Conservation (phyloP, 2,113 vertebrate genomes). For the Ellobius talpinus region DNA sequence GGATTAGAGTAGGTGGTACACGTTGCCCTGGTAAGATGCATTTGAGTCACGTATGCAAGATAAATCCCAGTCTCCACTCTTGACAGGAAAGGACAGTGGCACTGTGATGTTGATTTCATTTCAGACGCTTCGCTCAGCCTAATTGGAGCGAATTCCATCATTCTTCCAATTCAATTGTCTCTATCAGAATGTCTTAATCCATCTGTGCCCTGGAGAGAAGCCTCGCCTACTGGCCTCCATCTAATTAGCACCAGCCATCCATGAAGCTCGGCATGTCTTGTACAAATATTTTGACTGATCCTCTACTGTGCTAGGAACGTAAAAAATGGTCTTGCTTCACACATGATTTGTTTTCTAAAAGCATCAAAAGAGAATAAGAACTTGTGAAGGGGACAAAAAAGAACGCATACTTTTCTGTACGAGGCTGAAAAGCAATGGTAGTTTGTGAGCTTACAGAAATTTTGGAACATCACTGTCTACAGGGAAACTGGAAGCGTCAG, state of each 20-base stretch:
- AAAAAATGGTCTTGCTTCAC: slow-evolving; percentile 72
- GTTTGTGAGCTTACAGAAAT: neutral
- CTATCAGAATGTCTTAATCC: slow-evolving; percentile 64
- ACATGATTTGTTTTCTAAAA: slow-evolving; percentile 67
- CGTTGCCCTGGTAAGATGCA: neutral
- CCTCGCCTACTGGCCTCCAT: slow-evolving; percentile 12
- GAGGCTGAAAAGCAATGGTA: neutral
- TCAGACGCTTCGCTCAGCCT: slow-evolving; percentile 49
- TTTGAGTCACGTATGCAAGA: slow-evolving; percentile 14
- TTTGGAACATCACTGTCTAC: neutral
- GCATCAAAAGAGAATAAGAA: slow-evolving; percentile 55
- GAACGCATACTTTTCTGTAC: neutral
- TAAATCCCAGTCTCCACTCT: neutral
- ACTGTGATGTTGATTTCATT: slow-evolving; percentile 53
- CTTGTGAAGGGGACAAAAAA: slow-evolving; percentile 38
- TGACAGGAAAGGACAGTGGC: slow-evolving; percentile 19
- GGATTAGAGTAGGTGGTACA: neutral
- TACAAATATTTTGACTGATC: slow-evolving; percentile 72
- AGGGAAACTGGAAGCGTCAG: neutral
- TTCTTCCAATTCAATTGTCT: slow-evolving; percentile 59
- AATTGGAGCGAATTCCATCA: slow-evolving; percentile 66
- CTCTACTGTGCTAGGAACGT: slow-evolving; percentile 68
- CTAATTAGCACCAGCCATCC: slow-evolving; percentile 67
- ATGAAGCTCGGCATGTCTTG: slow-evolving; percentile 66
- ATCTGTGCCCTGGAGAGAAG: slow-evolving; percentile 66